Conservation (phyloP, 2,888 invertebrate genomes). For the Ceratothoa steindachneri region DNA sequence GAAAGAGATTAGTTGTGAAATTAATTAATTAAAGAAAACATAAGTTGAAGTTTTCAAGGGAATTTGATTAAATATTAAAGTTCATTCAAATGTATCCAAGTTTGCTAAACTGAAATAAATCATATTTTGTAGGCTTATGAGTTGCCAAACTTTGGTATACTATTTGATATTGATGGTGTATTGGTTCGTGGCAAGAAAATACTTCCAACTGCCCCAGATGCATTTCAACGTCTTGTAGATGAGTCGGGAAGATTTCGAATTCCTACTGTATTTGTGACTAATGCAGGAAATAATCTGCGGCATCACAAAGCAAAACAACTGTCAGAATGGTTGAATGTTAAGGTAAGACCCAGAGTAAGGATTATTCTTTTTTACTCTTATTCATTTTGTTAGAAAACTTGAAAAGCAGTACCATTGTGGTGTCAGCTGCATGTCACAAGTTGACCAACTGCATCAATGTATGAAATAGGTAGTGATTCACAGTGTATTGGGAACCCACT, state of each 20-base stretch:
- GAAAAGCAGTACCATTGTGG: not conserved
- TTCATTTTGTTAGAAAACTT: no score
- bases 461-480: not conserved
- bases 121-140: not conserved
- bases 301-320: constrained; percentile 61
- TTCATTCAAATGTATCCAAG: no score
- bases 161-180: constrained; percentile 67
- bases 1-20: no score
- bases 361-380: not conserved
- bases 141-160: constrained; percentile 58
- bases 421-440: not conserved
- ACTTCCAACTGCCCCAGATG: constrained; percentile 60
- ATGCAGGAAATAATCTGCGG: constrained; percentile 62
- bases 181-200: constrained; percentile 61
- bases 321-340: constrained; percentile 60
- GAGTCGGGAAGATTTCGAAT: constrained; percentile 59
- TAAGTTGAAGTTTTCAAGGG: no score
- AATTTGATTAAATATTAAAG: no score
- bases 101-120: no score
- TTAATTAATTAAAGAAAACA: no score
- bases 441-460: not conserved
- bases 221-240: constrained; percentile 59
- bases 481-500: not conserved
- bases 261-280: constrained; percentile 64
- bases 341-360: constrained; percentile 54